A percentile compares a stretch with the other conserved stretches of the same genome.
Conservation (phyloP, 1,140 invertebrate species). For the Euura saliciscinereae region DNA sequence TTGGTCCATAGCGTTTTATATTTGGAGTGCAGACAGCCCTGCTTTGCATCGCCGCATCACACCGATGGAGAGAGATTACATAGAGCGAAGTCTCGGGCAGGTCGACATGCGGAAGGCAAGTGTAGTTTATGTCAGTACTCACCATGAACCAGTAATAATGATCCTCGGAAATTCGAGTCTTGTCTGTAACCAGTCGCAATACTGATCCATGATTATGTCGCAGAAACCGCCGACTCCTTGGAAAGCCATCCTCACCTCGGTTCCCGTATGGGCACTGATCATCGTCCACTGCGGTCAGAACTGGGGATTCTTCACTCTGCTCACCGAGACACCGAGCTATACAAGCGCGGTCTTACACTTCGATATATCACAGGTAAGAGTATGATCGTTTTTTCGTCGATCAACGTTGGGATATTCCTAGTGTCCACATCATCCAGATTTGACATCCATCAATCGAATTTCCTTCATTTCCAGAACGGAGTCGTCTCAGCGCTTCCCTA, state of each 20-base stretch:
- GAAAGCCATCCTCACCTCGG: slow-evolving; percentile 74
- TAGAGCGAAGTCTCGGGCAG: slow-evolving; percentile 60
- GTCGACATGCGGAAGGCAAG: slow-evolving; percentile 75
- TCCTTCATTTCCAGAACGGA: slow-evolving; percentile 70
- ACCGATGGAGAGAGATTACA: slow-evolving; percentile 54
- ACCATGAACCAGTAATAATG: too few species aligned
- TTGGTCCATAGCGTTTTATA: slow-evolving; percentile 48
- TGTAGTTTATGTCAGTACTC: neutral
- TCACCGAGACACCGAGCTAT: slow-evolving; percentile 91
- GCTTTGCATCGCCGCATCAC: slow-evolving; percentile 49
- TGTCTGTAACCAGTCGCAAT: neutral
- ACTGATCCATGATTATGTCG: slow-evolving; percentile 23
- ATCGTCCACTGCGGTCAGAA: slow-evolving; percentile 83
- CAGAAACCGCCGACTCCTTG: slow-evolving; percentile 72
- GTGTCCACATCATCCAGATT: neutral
- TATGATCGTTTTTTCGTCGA: neutral
- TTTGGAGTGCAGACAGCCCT: slow-evolving; percentile 61
- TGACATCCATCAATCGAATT: neutral
- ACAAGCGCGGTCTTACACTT: slow-evolving; percentile 83
- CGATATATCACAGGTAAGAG: slow-evolving; percentile 72
- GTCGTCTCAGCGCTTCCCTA: slow-evolving; percentile 82
- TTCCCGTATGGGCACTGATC: slow-evolving; percentile 83
- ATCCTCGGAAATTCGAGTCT: too few species aligned
- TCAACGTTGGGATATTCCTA: too few species aligned
- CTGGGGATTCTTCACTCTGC: slow-evolving; percentile 92